Base-by-base conservation (phyloP, 1,140 invertebrate species). In the Drosophila parvula region DNA sequence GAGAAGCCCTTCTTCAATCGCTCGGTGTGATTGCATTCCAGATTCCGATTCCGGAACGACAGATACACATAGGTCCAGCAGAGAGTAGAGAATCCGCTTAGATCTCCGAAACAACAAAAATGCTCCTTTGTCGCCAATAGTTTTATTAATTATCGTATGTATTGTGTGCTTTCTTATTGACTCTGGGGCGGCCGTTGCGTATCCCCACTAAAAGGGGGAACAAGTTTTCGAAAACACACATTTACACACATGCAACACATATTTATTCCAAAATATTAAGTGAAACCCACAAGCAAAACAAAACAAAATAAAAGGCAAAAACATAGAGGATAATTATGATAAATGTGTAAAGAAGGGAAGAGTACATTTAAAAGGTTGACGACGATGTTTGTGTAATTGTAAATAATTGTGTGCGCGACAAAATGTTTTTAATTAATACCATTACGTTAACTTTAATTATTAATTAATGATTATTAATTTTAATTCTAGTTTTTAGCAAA, bases 401-500 rank as follows among this genome's bases (percentile, higher is more conserved):
- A 81, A 78, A 78, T 81, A 79, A 60, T 71, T 81, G 70, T 81
- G 70, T 79, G 71, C 78, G 82, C 68, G 63, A 71, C 51, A 43
- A 88, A 83, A 83, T 83, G 85, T 90, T 90, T 89, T 84, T 84
- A 79, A 79, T 79, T 89, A 90, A 74, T 78, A 78, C 60, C 80
- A 89, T 88, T 88, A 88, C 79, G 83, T 88, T 88, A 78, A 84
- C 79, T 84, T 65, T 89, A 84, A 79, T 89, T 84, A 89, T 84
- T 74, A 83, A 88, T 88, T 79, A 88, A 88, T 79, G 59, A 78
- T 89, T 89, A 88, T 89, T 89, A 89, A 78, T 89, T 84, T 89
- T 89, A 89, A 89, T 79, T 89, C 85, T 89, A 89, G 84, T 90
- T 79, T 79, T 90, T 89, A 89, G 84, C 80, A 74, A 89, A 89